These are phyloP conservation scores for Butorides virescens DNA, from an alignment of 2,113 vertebrate genomes.

Conservation along the genomic window DNA sequence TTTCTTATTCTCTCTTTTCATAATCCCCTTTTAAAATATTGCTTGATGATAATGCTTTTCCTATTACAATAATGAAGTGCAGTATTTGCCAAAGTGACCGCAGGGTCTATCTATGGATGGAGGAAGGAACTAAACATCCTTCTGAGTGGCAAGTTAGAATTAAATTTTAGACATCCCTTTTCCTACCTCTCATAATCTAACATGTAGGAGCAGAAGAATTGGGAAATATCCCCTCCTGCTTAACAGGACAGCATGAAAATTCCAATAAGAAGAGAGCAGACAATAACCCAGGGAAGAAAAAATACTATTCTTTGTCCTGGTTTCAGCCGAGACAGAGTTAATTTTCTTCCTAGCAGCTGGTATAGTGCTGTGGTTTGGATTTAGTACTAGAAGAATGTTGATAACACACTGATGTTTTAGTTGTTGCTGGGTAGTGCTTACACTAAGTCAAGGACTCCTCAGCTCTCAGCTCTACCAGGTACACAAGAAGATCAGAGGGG, in stretches of 20 bases:
- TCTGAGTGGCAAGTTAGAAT: background rate
- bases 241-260: background rate
- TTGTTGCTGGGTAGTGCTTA: too few relatives aligned
- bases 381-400: too few relatives aligned
- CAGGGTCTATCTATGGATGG: background rate
- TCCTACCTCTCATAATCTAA: background rate
- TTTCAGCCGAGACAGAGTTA: too few relatives aligned
- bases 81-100: background rate
- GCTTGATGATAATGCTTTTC: background rate
- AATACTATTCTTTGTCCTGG: background rate
- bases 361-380: too few relatives aligned
- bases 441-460: too few relatives aligned
- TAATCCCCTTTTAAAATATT: background rate
- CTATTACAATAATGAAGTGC: background rate
- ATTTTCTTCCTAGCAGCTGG: too few relatives aligned
- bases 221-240: background rate
- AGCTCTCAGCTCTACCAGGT: too few relatives aligned
- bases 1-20: background rate
- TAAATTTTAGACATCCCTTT: background rate
- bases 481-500: too few relatives aligned
- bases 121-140: background rate
- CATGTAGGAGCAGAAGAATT: background rate
- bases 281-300: background rate
- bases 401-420: too few relatives aligned
- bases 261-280: background rate